Evolutionary conservation across 1,140 invertebrate genomes (phyloP), one percentile per base, ranked within the genome.

Genomic region (Dreissena polymorpha): DNA sequence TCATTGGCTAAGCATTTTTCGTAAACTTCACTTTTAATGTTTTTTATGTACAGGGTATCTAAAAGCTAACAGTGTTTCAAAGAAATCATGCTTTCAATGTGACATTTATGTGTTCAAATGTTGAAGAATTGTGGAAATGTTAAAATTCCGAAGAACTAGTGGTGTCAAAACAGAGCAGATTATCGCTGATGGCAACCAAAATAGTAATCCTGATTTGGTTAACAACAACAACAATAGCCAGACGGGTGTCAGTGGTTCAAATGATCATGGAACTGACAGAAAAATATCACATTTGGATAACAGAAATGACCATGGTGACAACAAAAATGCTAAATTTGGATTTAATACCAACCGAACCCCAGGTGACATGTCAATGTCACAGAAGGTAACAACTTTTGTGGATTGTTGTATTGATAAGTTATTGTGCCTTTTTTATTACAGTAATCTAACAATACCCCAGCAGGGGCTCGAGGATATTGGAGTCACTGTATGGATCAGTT

Each of bases 101-200:
- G 39, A 39, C 39, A 8, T 39, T 39, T 39, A 39, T 39, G 39
- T 39, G 39, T 39, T 39, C 39, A 39, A 39, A 39, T 39, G 39
- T 39, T 39, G 39, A 39, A 39, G 39, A 39, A 39, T 39, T 39
- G 39, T 39, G 57, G 69, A 57, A 23, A 78, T 78, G 76, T 78
- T 78, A 53, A 78, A 78, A 39, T 78, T 78, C 49, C 76, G 76
- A 16, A 67, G 76, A 69, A 78, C 57, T 60, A 60, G 76, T 70
- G 76, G 21, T 16, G 27, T 53, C 57, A 78, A 60, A 55, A 50
- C 51, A n/a, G 76, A 78, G 18, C 68, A 78, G 16, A 60, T 60
- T 67, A 6, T 39, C n/a, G 60, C n/a, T 16, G 23, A 57, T 0
- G 76, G 76, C 5, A 57, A 29, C 25, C 55, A 57, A 23, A 57